Conservation (phyloP, 2,888 invertebrate species). For the Nipponacmea schrenckii region DNA sequence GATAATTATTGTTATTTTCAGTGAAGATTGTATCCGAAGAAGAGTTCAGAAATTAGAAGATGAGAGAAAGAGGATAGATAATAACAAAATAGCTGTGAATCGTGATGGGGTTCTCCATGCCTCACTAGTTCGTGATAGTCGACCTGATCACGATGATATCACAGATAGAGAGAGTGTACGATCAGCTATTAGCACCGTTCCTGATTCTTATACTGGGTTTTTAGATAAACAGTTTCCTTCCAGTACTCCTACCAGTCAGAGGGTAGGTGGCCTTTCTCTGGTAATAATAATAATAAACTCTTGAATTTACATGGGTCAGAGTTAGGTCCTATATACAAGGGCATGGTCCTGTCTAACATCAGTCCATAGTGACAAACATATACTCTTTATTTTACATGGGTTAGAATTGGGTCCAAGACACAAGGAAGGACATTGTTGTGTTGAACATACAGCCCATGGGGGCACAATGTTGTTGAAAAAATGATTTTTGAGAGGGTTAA, state of each 20-base stretch:
- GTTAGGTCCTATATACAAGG: too few species aligned
- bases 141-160: conserved; percentile 24
- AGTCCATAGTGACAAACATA: too few species aligned
- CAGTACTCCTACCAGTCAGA: conserved; percentile 52
- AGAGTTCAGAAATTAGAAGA: background rate
- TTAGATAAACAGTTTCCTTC: conserved; percentile 46
- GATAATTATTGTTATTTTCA: background rate
- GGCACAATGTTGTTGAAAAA: too few species aligned
- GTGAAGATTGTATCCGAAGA: background rate
- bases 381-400: too few species aligned
- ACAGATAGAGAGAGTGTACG: conserved; percentile 41
- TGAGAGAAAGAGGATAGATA: background rate
- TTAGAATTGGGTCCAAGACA: too few species aligned
- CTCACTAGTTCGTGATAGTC: background rate
- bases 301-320: too few species aligned
- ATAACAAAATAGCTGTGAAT: background rate
- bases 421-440: too few species aligned
- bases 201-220: conserved; percentile 55
- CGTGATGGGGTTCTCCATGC: background rate
- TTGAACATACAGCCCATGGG: too few species aligned
- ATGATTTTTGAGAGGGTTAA: too few species aligned
- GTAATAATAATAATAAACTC: too few species aligned
- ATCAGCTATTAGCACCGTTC: conserved; percentile 48
- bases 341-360: too few species aligned
- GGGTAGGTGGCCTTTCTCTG: conserved; percentile 29